Percentiles rank a stretch among this genome's conserved stretches.
These are phyloP conservation scores for Cyprinella venusta DNA, from an alignment of 2,797 vertebrate species.

Conservation along the genomic window DNA sequence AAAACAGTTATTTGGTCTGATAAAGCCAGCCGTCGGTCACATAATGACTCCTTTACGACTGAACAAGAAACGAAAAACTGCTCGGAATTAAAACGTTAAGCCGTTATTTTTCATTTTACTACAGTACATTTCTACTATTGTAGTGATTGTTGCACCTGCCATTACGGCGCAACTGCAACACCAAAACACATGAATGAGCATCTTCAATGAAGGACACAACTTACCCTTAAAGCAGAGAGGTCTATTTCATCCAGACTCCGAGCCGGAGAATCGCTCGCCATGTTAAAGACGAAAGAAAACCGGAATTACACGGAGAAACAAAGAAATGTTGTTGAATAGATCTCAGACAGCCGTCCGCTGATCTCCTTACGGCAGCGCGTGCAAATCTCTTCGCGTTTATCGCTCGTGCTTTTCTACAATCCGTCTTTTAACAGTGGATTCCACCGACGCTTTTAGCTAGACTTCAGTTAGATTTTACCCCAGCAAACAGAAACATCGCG, in stretches of 20 bases:
- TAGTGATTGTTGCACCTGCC: slow-evolving; percentile 29
- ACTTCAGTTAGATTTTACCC: not conserved
- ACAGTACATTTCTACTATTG: slow-evolving; percentile 12
- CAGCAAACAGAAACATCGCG: not conserved
- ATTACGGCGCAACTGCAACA: slow-evolving; percentile 21
- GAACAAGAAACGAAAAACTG: not conserved
- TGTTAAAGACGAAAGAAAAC: slow-evolving; percentile 76
- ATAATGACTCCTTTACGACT: not conserved
- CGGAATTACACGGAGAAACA: slow-evolving; percentile 43
- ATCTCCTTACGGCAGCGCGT: slow-evolving; percentile 11
- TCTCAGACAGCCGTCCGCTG: slow-evolving; percentile 10
- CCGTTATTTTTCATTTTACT: not conserved
- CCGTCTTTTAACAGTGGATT: slow-evolving; percentile 22
- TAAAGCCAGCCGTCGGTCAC: not conserved
- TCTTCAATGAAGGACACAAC: slow-evolving; percentile 57
- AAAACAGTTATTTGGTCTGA: slow-evolving; percentile 3
- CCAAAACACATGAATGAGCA: slow-evolving; percentile 23
- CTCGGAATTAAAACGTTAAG: not conserved
- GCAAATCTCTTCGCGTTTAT: not conserved
- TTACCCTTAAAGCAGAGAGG: slow-evolving; percentile 91
- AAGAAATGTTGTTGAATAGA: slow-evolving; percentile 30
- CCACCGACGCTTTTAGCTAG: slow-evolving; percentile 22
- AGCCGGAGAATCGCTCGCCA: slow-evolving; percentile 94
- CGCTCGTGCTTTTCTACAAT: slow-evolving; percentile 11
- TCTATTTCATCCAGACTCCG: slow-evolving; percentile 94